Base-by-base conservation (phyloP, 2,888 invertebrate species). In the Acrobasis suavella region DNA sequence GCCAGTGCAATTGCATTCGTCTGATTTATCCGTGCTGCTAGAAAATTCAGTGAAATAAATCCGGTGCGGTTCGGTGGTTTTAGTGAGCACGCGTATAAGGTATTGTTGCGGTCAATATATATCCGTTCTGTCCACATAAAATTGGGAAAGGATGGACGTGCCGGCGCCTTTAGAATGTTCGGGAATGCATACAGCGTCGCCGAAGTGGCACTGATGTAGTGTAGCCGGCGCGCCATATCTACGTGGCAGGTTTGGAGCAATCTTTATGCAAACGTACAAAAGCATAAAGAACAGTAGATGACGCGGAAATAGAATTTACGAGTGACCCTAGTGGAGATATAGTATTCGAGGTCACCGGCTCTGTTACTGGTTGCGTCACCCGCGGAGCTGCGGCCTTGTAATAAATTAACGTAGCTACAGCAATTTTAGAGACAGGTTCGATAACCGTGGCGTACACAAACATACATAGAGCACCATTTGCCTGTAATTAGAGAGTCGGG, bases 221-320 rank as follows among this genome's bases (percentile, higher is more conserved):
- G 76, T 69, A 63, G 77, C 72, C 79, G 87, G 84, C 85, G 85
- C 81, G 77, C 70, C 72, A 66, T 69, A 66, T 69, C 67, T 68
- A 68, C 42, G 69, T 73, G 7, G 72, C 72, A 72, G 71, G 72
- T 74, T 70, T 67, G 64, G 75, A 66, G 75, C 76, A 76, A 80
- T 86, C 74, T 82, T 79, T 80, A 86, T 86, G 78, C 77, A 84
- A 81, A 82, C 64, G 64, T 67, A 72, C 74, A 38, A 38, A 37
- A 50, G 38, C 17, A 61, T 72, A 78, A 74, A 74, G 77, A 75
- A 78, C 76, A 69, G 75, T 82, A 76, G 80, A 85, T 83, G 83
- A 85, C 72, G 83, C 83, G 89, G 89, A 88, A 87, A 85, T 81
- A 81, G 80, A 81, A 85, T 85, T 85, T 84, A 88, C 80, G 82